Base-by-base conservation (phyloP, 2,888 invertebrate species). In the Cantharis rustica region DNA sequence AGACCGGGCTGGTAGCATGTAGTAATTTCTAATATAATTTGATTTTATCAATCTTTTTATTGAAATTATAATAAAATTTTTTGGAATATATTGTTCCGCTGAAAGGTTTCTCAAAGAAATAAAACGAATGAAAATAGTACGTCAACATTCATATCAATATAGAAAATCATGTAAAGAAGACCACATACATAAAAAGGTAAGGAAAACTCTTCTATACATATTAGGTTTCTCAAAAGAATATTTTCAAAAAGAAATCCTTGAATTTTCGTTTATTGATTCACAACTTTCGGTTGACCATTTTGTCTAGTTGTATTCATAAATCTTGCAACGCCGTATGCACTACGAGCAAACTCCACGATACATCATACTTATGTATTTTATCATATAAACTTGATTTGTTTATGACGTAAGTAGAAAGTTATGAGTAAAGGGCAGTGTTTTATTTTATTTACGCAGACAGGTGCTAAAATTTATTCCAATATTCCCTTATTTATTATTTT, bases 231-330 rank as follows among this genome's bases (percentile, higher is more conserved):
- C 64, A 73, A 77, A 75, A 71, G 75, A 68, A 71, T 66, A 16
- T 66, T 66, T 66, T 66, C 64, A n/a, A 20, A 66, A 66, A 66
- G 64, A 66, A 66, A 20, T 66, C n/a, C 20, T 66, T 20, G 20
- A 23, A 66, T 66, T 66, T 23, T 66, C 64, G 17, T 71, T 68
- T 77, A 77, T 77, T 75, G 77, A 77, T 77, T 75, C 26, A 68
- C 47, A 69, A 64, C 69, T 68, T 73, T 68, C 47, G 20, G 76
- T 68, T 76, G 78, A 76, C 78, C 76, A 71, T 66, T 66, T 66
- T 72, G 78, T 75, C 73, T 69, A 69, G 75, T 71, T 72, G 72
- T 72, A 70, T 73, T 75, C 75, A 78, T 78, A 78, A 78, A 78
- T 78, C 75, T 73, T 71, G n/a, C 72, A 68, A 66, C 27, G 62